phyloP scores from a whole-genome alignment of 2,113 vertebrate species.

The Corydoras sp. region DNA sequence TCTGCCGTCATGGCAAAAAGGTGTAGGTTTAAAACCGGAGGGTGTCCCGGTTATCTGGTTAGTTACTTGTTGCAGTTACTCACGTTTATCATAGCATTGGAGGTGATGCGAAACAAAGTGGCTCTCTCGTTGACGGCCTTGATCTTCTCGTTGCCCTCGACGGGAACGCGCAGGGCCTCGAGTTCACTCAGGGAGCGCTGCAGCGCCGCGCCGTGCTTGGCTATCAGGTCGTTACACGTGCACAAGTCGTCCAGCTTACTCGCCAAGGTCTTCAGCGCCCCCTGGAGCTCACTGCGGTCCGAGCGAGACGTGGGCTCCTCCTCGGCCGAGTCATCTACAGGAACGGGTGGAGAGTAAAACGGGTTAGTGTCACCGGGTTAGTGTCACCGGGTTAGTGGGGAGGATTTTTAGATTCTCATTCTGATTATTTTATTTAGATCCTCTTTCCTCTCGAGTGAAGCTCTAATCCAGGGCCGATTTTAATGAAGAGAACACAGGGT shows the following conservation, averaged over 20 bases:
- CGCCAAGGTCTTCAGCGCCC: constrained; percentile 81
- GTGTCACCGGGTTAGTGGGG: no score
- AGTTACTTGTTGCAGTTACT: constrained; percentile 42
- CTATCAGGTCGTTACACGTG: constrained; percentile 92
- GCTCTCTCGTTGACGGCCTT: constrained; percentile 90
- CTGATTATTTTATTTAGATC: no score
- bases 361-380: no score
- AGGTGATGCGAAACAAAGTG: constrained; percentile 96
- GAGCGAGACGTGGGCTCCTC: constrained; percentile 84
- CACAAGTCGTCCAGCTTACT: constrained; percentile 91
- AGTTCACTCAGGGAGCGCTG: constrained; percentile 94
- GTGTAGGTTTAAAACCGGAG: no score
- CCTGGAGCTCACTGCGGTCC: constrained; percentile 83
- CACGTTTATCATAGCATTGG: constrained; percentile 97
- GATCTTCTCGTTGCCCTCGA: constrained; percentile 87
- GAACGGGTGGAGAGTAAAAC: constrained; percentile 7
- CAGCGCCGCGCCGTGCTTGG: constrained; percentile 91
- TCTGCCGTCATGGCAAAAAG: no score
- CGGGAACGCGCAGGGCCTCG: constrained; percentile 77
- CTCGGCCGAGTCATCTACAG: constrained; percentile 92
- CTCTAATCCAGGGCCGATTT: no score
- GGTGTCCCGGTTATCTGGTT: no score
- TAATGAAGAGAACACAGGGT: no score
- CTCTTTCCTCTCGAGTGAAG: no score
- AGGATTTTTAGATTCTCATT: no score